phyloP scores from a whole-genome alignment of 2,113 vertebrate genomes.

The Manacus vitellinus region DNA sequence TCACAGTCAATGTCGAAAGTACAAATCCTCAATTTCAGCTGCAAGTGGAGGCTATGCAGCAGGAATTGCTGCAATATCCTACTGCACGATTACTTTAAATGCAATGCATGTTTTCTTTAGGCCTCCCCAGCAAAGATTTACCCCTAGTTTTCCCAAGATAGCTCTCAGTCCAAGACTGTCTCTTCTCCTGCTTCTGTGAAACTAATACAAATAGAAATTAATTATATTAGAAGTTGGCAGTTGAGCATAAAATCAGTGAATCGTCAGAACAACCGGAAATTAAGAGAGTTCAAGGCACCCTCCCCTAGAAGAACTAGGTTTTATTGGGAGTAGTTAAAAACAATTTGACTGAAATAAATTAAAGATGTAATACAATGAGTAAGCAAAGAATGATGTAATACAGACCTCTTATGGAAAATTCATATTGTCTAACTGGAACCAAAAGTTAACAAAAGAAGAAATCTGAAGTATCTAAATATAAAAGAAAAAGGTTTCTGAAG shows the following conservation, averaged over 20 bases:
- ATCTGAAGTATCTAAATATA: background rate
- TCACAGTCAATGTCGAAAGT: background rate
- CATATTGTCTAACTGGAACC: background rate
- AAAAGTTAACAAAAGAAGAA: background rate
- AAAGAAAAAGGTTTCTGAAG: background rate
- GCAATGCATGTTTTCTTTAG: background rate
- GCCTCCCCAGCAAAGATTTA: background rate
- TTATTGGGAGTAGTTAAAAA: background rate
- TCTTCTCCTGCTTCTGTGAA: background rate
- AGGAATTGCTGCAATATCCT: background rate
- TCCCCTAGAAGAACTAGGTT: background rate
- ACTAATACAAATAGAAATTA: background rate
- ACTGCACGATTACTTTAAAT: background rate
- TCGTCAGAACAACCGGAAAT: background rate
- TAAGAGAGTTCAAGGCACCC: background rate
- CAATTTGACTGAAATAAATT: background rate
- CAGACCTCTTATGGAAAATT: background rate
- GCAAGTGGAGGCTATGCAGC: background rate
- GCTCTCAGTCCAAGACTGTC: background rate
- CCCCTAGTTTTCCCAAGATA: background rate
- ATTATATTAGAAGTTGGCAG: background rate
- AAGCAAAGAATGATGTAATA: background rate
- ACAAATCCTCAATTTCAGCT: background rate
- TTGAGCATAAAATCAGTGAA: background rate
- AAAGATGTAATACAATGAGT: background rate